Percentiles rank a stretch among this genome's conserved stretches.
phyloP scores from a whole-genome alignment of 2,113 vertebrate genomes.

The Gymnorhina tibicen region DNA sequence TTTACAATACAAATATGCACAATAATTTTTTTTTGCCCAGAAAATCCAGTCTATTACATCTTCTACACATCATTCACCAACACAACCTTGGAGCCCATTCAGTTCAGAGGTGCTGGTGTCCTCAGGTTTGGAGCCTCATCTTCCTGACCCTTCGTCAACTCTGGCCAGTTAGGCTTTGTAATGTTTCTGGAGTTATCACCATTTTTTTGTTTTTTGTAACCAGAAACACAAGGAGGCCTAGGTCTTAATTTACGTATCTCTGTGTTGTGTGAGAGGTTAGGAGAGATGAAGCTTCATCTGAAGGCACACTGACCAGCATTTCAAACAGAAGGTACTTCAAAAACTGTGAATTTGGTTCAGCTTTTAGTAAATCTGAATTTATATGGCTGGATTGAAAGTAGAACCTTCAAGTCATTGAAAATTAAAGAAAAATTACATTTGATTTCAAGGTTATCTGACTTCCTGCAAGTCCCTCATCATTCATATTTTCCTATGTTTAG shows the following conservation, averaged over 20 bases:
- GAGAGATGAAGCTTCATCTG: neutral
- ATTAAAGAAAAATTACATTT: neutral
- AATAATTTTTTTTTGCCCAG: neutral
- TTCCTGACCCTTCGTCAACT: neutral
- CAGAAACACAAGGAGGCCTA: neutral
- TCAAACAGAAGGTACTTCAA: neutral
- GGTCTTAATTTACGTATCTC: neutral
- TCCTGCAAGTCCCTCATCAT: neutral
- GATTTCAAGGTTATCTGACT: neutral
- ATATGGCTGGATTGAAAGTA: neutral
- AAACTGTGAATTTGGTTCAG: neutral
- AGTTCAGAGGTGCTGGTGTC: neutral
- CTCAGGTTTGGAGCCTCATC: neutral
- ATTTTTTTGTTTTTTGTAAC: neutral
- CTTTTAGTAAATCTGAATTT: neutral
- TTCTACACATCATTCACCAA: neutral
- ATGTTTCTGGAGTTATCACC: neutral
- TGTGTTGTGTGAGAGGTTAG: neutral
- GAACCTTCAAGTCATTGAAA: neutral
- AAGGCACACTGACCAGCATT: neutral
- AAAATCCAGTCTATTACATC: neutral
- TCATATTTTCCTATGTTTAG: neutral
- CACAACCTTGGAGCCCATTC: accelerated
- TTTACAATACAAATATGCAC: neutral
- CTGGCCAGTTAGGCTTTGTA: neutral